Conservation (phyloP, 2,888 invertebrate genomes). For the Lasioglossum figueresi region DNA sequence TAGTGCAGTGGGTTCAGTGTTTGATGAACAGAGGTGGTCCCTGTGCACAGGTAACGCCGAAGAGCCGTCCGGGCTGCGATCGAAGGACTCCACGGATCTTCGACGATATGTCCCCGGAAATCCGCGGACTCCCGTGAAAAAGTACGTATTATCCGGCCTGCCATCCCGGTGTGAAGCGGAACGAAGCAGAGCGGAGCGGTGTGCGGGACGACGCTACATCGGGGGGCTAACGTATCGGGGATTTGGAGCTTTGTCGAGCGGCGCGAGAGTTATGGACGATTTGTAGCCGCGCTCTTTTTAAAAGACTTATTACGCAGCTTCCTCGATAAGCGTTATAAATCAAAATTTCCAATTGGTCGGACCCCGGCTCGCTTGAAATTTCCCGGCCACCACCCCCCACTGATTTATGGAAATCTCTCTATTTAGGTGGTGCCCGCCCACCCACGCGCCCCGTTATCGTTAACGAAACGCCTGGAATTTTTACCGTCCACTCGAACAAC, state of each 20-base stretch:
- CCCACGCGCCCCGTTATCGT: slow-evolving; percentile 32
- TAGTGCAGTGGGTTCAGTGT: slow-evolving; percentile 76
- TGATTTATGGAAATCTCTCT: slow-evolving; percentile 51
- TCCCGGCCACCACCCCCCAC: background rate
- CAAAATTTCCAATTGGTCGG: slow-evolving; percentile 51
- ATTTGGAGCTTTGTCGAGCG: slow-evolving; percentile 60
- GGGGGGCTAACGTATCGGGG: slow-evolving; percentile 66
- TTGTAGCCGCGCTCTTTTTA: slow-evolving; percentile 58
- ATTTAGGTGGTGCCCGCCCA: slow-evolving; percentile 10
- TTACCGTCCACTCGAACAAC: background rate
- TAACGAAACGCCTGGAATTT: slow-evolving; percentile 26
- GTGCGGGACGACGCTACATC: background rate
- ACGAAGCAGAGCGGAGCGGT: background rate
- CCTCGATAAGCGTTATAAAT: slow-evolving; percentile 56
- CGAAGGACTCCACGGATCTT: slow-evolving; percentile 63
- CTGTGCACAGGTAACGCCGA: slow-evolving; percentile 55
- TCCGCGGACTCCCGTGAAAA: slow-evolving; percentile 69
- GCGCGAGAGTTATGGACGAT: slow-evolving; percentile 64
- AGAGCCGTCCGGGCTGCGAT: slow-evolving; percentile 40
- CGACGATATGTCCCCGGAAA: slow-evolving; percentile 70
- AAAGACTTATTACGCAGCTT: slow-evolving; percentile 57
- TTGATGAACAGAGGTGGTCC: slow-evolving; percentile 66
- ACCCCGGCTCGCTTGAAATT: slow-evolving; percentile 27
- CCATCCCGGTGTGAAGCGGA: background rate
- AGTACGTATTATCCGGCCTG: slow-evolving; percentile 68